A percentile compares a stretch with the other conserved stretches of the same genome.
Evolutionary conservation across 2,113 vertebrate genomes (phyloP).

Genomic region (Myocastor coypus): DNA sequence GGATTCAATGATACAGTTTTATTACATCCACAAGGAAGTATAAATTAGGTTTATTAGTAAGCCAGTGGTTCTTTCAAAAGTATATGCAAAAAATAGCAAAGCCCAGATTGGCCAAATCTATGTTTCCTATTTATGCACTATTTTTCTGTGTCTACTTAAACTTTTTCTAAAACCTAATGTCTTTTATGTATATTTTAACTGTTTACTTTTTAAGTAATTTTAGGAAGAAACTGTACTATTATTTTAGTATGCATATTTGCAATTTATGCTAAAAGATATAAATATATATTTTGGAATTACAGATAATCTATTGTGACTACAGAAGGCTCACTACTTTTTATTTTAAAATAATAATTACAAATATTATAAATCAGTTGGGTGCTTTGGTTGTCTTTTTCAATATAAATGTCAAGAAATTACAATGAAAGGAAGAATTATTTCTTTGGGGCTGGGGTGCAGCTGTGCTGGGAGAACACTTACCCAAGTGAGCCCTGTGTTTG

Average conservation of each 20-base stretch:
- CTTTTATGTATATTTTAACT: not conserved
- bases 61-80: not conserved
- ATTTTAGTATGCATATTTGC: not conserved
- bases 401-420: not conserved
- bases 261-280: not conserved
- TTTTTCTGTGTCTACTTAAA: not conserved
- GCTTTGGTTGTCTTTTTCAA: not conserved
- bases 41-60: not conserved
- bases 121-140: not conserved
- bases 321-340: not conserved
- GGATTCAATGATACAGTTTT: not conserved
- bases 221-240: slow-evolving; percentile 5
- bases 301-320: not conserved
- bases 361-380: not conserved
- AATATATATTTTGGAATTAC: not conserved
- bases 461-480: not conserved
- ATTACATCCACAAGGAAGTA: not conserved
- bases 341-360: slow-evolving; percentile 21
- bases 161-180: not conserved
- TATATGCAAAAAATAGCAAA: not conserved
- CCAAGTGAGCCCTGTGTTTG: not conserved
- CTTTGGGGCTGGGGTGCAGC: not conserved
- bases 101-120: not conserved
- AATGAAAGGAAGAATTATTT: not conserved
- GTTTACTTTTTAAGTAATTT: not conserved